Evolutionary conservation across 2,888 invertebrate genomes (phyloP).

Genomic region (Alloscopus bannaensis): DNA sequence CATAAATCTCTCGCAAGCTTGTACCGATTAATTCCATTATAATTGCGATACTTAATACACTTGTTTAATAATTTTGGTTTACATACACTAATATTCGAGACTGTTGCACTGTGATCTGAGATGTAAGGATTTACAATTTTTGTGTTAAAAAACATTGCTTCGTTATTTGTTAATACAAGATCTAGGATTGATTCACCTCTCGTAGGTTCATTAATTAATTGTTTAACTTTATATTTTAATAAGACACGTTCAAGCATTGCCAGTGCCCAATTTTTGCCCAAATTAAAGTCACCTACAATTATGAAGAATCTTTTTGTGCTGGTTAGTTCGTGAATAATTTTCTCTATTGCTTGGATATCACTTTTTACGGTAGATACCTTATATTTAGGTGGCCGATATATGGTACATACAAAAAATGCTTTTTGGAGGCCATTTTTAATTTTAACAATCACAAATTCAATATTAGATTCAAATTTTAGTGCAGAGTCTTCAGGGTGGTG

Average conservation of each 20-base stretch:
- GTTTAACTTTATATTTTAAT: neutral
- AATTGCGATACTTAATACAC: no score
- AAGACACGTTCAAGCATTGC: neutral
- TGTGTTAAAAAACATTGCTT: neutral
- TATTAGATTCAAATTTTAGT: neutral
- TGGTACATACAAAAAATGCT: neutral
- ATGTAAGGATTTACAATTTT: neutral
- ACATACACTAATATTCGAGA: neutral
- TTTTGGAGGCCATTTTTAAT: neutral
- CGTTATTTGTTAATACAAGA: constrained; percentile 11
- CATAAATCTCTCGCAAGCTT: no score
- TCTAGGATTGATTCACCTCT: constrained; percentile 13
- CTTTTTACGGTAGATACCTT: neutral
- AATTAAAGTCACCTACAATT: constrained; percentile 17
- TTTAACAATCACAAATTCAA: neutral
- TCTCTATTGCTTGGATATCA: neutral
- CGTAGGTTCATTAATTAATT: constrained; percentile 12
- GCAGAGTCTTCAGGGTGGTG: neutral
- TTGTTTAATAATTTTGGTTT: no score
- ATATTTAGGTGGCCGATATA: constrained; percentile 20
- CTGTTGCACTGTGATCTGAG: neutral
- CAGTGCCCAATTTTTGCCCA: neutral
- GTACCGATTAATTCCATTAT: no score
- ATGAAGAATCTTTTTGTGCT: neutral
- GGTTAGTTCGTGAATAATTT: neutral